Evolutionary conservation across 92 coral and sea anemone species (phyloP).

Genomic region (Desmophyllum pertusum): DNA sequence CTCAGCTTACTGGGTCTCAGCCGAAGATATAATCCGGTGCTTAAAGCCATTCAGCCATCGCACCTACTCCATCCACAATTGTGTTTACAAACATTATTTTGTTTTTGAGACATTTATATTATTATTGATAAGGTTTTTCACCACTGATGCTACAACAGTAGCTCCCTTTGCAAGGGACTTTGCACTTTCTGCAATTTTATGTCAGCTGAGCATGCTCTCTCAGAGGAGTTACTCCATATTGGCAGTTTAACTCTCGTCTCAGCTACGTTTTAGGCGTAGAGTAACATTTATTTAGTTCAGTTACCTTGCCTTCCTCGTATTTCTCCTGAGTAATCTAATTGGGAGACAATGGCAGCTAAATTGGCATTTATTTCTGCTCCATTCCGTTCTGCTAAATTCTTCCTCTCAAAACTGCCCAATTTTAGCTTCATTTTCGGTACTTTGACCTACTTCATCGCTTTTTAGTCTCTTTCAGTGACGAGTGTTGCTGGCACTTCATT

Average conservation of each 20-base stretch:
- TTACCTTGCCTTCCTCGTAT: constrained; percentile 35
- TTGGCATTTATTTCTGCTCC: constrained; percentile 31
- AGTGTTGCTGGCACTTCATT: constrained; percentile 12
- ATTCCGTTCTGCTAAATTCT: constrained; percentile 18
- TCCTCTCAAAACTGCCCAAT: constrained; percentile 19
- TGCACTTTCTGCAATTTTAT: constrained; percentile 28
- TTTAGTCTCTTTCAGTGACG: constrained; percentile 21
- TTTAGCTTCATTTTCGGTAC: constrained; percentile 17
- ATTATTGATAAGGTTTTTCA: not conserved
- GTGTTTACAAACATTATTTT: constrained; percentile 37
- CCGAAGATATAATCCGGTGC: no score
- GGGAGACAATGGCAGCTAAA: constrained; percentile 24
- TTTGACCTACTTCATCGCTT: constrained; percentile 26
- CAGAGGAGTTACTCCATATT: constrained; percentile 39
- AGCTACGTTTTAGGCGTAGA: not conserved
- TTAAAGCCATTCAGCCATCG: constrained; percentile 63
- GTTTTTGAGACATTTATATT: constrained; percentile 2
- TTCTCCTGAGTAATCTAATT: constrained; percentile 35
- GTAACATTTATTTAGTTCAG: constrained; percentile 9
- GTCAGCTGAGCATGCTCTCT: constrained; percentile 31
- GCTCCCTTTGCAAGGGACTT: constrained; percentile 28
- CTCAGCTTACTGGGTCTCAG: no score
- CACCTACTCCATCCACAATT: constrained; percentile 61
- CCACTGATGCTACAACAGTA: constrained; percentile 28
- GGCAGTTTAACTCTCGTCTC: constrained; percentile 43